These are phyloP conservation scores for Notocelia uddmanniana DNA, from an alignment of 2,888 invertebrate species.

Conservation along the genomic window DNA sequence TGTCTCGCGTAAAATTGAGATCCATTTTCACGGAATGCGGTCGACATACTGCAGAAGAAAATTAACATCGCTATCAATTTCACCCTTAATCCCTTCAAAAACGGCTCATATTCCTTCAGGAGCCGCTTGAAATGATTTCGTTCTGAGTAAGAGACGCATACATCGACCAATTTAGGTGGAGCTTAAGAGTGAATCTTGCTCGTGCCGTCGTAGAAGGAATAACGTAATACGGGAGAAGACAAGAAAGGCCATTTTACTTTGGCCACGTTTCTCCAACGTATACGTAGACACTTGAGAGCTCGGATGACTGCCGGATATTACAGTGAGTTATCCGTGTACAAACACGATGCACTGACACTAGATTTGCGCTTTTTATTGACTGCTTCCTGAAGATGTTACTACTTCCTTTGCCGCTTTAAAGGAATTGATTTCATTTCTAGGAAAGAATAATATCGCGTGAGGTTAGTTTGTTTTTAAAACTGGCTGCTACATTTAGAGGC, in stretches of 20 bases:
- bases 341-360: slow-evolving; percentile 46
- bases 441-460: background rate
- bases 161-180: slow-evolving; percentile 55
- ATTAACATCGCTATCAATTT: slow-evolving; percentile 48
- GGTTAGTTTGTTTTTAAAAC: slow-evolving; percentile 6
- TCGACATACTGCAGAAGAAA: slow-evolving; percentile 57
- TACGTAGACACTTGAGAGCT: slow-evolving; percentile 61
- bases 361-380: slow-evolving; percentile 38
- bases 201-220: slow-evolving; percentile 48
- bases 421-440: background rate
- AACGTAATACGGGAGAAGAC: slow-evolving; percentile 51
- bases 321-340: slow-evolving; percentile 57
- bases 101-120: slow-evolving; percentile 54
- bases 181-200: slow-evolving; percentile 46
- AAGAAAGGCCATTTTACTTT: slow-evolving; percentile 51
- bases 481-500: background rate
- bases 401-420: slow-evolving; percentile 9
- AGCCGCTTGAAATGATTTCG: slow-evolving; percentile 50
- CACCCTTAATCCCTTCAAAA: slow-evolving; percentile 45
- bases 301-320: slow-evolving; percentile 64
- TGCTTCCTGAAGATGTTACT: slow-evolving; percentile 31
- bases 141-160: slow-evolving; percentile 51
- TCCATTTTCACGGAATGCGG: slow-evolving; percentile 65
- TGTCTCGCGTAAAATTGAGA: slow-evolving; percentile 72
- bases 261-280: slow-evolving; percentile 53